Evolutionary conservation across 2,797 vertebrate species (phyloP), one percentile per base, ranked within the genome.

Genomic region (Manis crassicaudata): DNA sequence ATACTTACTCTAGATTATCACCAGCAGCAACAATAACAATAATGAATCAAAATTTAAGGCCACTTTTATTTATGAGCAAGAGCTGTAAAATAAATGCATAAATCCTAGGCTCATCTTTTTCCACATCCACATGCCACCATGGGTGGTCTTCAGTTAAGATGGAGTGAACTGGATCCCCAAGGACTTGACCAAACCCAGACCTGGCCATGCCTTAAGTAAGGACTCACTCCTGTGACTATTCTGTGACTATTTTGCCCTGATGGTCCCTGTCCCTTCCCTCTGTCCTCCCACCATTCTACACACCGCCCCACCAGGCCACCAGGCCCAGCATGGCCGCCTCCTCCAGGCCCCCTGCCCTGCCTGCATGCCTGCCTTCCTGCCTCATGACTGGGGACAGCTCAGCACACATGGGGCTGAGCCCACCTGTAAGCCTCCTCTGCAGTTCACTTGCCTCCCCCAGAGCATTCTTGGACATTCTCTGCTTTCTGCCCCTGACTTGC

Each of bases 51-150:
- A 83, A 32, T 91, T 65, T 68, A 92, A 32, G 82, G 58, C n/a
- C 83, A 27, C 77, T 87, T 97, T 95, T 96, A 75, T 94, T 89
- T 81, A 60, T 60, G 50, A 95, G 75, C 70, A 77, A 92, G 82
- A 67, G 70, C 82, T 90, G 95, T 88, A 46, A 85, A 63, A 81
- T 76, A 18, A 92, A 87, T 63, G 29, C 63, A 16, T 54, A 50
- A 85, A 90, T 43, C 77, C 67, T 58, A 85, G 25, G 40, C 54
- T 79, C 32, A 6, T 85, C 73, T n/a, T 75, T 62, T 65, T 18
- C 43, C 50, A 25, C 12, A 16, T 62, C 7, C 4, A 8, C 12
- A 25, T 67, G 85, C 27, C 3, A 29, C 54, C 82, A 37, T 58
- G 21, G 0, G 14, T 54, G 43, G 8, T 58, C 77, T 52, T 35